Evolutionary conservation across 2,113 vertebrate genomes (phyloP).

Genomic region (Herpailurus yagouaroundi): DNA sequence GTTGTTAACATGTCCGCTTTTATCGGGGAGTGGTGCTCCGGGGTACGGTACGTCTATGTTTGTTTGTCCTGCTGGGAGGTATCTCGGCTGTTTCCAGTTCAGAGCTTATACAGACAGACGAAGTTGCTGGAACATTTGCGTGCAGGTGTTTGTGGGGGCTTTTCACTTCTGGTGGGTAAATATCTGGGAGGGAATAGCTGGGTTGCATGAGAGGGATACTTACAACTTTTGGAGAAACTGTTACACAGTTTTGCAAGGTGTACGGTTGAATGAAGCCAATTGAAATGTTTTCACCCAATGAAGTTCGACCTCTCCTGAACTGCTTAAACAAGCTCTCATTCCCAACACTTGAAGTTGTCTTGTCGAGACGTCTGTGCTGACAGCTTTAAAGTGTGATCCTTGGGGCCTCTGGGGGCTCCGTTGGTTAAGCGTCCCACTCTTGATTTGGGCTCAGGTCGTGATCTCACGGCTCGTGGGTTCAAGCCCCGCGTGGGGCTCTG

Average conservation of each 20-base stretch:
- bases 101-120: not conserved
- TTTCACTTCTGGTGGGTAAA: not conserved
- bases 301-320: not conserved
- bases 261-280: not conserved
- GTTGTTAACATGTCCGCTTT: no score
- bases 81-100: not conserved
- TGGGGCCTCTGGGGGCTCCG: accelerated
- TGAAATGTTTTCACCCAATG: not conserved
- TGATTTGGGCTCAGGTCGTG: not conserved
- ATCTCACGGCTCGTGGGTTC: not conserved
- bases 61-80: not conserved
- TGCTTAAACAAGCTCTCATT: not conserved
- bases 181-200: not conserved
- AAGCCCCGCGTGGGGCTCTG: not conserved
- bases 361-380: not conserved
- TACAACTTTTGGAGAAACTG: not conserved
- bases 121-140: not conserved
- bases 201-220: not conserved
- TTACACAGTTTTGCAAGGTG: not conserved
- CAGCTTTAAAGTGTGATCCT: not conserved
- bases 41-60: not conserved
- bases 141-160: not conserved
- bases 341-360: not conserved
- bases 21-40: not conserved
- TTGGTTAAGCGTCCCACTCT: not conserved